Conservation (phyloP, 2,888 invertebrate species). For the Machimus atricapillus region DNA sequence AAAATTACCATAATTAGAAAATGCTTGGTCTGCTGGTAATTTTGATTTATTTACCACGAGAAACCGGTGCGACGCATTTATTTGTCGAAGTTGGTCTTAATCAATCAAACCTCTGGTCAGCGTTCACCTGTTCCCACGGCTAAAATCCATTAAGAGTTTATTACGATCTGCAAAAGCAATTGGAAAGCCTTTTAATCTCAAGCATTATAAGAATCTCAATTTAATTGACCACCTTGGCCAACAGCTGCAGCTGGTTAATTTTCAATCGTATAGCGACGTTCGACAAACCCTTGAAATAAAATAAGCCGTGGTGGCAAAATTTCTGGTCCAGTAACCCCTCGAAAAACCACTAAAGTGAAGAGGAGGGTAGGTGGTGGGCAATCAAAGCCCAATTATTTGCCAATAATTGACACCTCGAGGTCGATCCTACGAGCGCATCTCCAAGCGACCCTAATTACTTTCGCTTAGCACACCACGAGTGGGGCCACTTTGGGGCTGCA, state of each 20-base stretch:
- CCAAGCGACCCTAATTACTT: background rate
- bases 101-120: background rate
- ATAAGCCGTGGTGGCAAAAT: background rate
- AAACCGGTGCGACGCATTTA: background rate
- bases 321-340: background rate
- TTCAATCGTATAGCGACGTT: background rate
- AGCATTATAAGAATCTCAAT: background rate
- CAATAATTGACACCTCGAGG: slow-evolving; percentile 20
- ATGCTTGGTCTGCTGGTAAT: background rate
- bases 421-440: background rate
- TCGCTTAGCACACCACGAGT: background rate
- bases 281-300: background rate
- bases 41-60: background rate
- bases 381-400: slow-evolving; percentile 16
- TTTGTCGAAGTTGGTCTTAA: background rate
- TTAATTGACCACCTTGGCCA: background rate
- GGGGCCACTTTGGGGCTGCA: background rate
- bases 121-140: background rate
- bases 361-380: background rate
- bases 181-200: background rate
- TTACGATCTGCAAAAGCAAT: background rate
- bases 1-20: background rate
- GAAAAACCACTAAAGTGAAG: background rate
- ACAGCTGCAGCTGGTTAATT: background rate
- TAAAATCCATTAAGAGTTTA: background rate